These are phyloP conservation scores for Melanotaenia boesemani DNA, from an alignment of 2,797 vertebrate genomes.

Conservation along the genomic window DNA sequence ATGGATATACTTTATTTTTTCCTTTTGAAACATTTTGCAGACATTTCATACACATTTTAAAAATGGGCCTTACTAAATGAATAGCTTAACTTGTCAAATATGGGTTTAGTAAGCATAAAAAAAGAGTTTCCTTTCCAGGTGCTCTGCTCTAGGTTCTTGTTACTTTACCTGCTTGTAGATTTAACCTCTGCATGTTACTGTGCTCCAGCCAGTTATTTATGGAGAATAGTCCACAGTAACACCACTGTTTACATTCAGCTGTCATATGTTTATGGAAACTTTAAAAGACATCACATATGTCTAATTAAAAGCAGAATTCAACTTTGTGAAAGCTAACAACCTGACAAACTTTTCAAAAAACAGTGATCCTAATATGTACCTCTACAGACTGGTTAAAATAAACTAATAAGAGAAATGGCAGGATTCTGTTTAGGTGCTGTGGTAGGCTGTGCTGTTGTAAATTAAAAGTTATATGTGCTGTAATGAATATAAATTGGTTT, in stretches of 20 bases:
- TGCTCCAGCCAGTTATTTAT: neutral
- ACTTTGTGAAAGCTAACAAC: slow-evolving; percentile 10
- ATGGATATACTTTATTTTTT: neutral
- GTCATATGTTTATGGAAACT: slow-evolving; percentile 1
- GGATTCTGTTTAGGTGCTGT: neutral
- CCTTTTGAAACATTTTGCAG: neutral
- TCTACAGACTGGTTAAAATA: no score
- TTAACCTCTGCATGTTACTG: neutral
- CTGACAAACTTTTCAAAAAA: neutral
- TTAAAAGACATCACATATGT: neutral
- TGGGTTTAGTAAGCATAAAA: neutral
- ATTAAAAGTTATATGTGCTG: neutral
- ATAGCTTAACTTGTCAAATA: neutral
- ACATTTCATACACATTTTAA: neutral
- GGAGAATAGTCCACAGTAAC: neutral
- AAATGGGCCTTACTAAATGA: neutral
- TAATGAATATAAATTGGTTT: neutral
- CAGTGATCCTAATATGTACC: neutral
- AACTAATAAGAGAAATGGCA: neutral
- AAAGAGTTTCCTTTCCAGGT: neutral
- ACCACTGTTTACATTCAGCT: neutral
- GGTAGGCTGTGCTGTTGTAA: neutral
- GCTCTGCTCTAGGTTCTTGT: neutral
- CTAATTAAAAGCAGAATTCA: neutral
- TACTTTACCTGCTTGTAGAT: neutral